Conservation (phyloP, 2,888 invertebrate species). For the Andrena bicolor region DNA sequence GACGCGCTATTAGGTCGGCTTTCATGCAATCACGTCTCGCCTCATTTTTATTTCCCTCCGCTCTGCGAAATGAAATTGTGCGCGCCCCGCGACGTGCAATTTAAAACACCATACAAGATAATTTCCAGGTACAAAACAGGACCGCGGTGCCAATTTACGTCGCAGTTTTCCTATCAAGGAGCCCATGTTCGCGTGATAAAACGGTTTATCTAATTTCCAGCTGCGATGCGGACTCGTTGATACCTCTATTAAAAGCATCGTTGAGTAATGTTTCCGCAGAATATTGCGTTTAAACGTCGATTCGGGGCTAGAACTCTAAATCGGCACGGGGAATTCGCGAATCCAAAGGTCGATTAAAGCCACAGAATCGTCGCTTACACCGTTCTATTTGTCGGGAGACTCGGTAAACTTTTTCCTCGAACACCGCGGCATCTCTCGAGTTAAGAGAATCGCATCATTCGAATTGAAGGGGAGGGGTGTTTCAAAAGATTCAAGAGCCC, state of each 20-base stretch:
- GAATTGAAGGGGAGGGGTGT: not conserved
- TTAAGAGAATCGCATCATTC: not conserved
- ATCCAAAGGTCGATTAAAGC: slow-evolving; percentile 23
- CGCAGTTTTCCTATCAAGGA: not conserved
- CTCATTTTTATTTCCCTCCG: slow-evolving; percentile 17
- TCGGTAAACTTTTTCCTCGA: slow-evolving; percentile 13
- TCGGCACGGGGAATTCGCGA: no score
- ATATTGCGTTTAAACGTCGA: not conserved
- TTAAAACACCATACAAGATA: slow-evolving; percentile 14
- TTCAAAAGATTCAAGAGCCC: not conserved
- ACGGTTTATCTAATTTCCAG: slow-evolving; percentile 7
- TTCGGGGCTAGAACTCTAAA: not conserved
- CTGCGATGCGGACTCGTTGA: slow-evolving; percentile 15
- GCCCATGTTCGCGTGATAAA: slow-evolving; percentile 1
- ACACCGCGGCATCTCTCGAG: not conserved
- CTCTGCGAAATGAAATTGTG: slow-evolving; percentile 26
- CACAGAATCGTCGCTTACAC: slow-evolving; percentile 1
- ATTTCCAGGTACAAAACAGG: slow-evolving; percentile 18
- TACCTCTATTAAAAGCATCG: slow-evolving; percentile 3
- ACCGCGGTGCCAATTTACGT: not conserved
- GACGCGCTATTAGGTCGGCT: not conserved
- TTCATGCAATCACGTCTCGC: slow-evolving; percentile 8
- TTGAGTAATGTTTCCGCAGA: not conserved
- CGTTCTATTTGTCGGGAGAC: slow-evolving; percentile 4
- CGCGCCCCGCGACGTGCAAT: slow-evolving; percentile 14